Evolutionary conservation across 2,113 vertebrate species (phyloP), one percentile per base, ranked within the genome.

Genomic region (Cyprinus carpio): DNA sequence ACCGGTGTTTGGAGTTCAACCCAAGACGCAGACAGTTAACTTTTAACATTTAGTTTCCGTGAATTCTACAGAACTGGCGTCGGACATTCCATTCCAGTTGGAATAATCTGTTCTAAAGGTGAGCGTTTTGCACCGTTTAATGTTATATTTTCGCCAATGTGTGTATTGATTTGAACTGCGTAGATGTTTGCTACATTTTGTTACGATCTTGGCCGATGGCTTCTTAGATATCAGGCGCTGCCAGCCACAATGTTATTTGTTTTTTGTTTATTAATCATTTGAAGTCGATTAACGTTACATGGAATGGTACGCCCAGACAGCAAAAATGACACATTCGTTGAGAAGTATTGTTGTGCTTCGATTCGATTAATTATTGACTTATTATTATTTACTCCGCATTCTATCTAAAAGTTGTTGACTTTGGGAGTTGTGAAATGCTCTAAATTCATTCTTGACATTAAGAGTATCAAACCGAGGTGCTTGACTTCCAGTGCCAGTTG

Each of bases 101-200:
- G 62, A 49, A 29, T 27, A 13, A 10, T 43, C 75, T 16, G 31
- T 11, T 75, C 56, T n/a, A 6, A 85, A 85, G 86, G 86, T 85
- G 65, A 87, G 54, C n/a, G 62, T 62, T 34, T 58, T 43, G 13
- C 1, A 3, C 4, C 23, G 69, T 74, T 12, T 29, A 10, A 29
- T 81, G 16, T 25, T 27, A 20, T 12, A 2, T 29, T 1, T 27
- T 81, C 9, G 4, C 13, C 9, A 16, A 2, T 25, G 16, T 84
- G 64, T 67, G 12, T 16, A 1, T 40, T 15, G n/a, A 12, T 20
- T 40, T 40, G 15, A 65, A 1, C 13, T 43, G n/a, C 5, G 27
- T n/a, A 6, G 8, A 27, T 43, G 9, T 76, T 7, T 25, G 75
- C 43, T 56, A 20, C n/a, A 40, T 49, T 15, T 46, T 23, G 40